Evolutionary conservation across 2,113 vertebrate genomes (phyloP).

Genomic region (Apteryx mantelli): DNA sequence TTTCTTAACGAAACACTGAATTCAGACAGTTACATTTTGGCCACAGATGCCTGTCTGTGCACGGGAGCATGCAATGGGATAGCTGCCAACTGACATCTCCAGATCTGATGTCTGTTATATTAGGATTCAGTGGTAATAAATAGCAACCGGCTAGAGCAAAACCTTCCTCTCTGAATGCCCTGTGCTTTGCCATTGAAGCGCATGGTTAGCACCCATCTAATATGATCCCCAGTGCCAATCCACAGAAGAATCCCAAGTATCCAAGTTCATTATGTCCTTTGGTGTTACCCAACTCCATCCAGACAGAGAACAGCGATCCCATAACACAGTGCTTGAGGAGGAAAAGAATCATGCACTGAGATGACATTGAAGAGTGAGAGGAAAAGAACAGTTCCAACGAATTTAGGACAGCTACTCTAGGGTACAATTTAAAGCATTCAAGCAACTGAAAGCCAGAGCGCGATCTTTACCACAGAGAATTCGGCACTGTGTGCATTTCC

Average conservation of each 20-base stretch:
- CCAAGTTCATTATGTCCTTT: neutral
- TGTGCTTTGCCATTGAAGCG: neutral
- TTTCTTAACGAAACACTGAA: neutral
- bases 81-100: neutral
- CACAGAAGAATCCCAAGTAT: neutral
- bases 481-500: neutral
- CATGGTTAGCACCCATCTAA: neutral
- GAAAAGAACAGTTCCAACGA: neutral
- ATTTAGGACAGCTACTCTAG: neutral
- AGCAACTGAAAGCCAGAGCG: neutral
- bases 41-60: neutral
- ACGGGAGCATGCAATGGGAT: neutral
- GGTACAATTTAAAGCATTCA: neutral
- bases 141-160: neutral
- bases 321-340: neutral
- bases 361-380: neutral
- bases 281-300: neutral
- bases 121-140: neutral
- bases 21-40: neutral
- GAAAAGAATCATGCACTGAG: neutral
- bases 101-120: neutral
- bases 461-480: neutral
- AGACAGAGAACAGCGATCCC: neutral
- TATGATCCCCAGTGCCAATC: neutral
- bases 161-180: neutral